Evolutionary conservation across 2,888 invertebrate genomes (phyloP).

Genomic region (Folsomia candida): DNA sequence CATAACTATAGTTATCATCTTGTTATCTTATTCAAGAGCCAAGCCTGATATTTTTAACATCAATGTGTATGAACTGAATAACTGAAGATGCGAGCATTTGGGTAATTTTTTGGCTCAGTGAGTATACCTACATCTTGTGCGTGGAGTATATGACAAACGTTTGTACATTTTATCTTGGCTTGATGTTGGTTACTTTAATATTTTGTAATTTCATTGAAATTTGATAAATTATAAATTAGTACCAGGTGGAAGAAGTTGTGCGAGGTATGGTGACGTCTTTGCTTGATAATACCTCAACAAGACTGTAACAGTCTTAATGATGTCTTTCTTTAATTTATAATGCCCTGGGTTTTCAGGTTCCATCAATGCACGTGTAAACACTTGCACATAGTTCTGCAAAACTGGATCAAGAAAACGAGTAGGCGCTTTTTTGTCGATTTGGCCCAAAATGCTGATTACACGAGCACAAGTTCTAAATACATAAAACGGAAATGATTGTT

Average conservation of each 20-base stretch:
- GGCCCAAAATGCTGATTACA: conserved; percentile 59
- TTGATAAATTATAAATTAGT: too few species aligned
- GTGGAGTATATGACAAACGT: too few species aligned
- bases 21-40: too few species aligned
- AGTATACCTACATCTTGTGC: too few species aligned
- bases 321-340: conserved; percentile 42
- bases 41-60: too few species aligned
- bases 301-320: conserved; percentile 45
- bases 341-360: conserved; percentile 57
- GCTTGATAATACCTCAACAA: conserved; percentile 63
- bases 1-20: too few species aligned
- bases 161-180: too few species aligned
- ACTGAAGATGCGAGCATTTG: too few species aligned
- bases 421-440: conserved; percentile 60
- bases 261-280: conserved; percentile 62
- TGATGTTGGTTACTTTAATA: too few species aligned
- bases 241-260: conserved; percentile 59
- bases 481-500: neutral
- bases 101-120: too few species aligned
- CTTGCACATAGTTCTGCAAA: conserved; percentile 66
- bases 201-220: too few species aligned
- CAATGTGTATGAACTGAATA: too few species aligned
- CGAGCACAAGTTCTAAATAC: conserved; percentile 60
- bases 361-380: conserved; percentile 61
- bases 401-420: conserved; percentile 65